Evolutionary conservation across 2,113 vertebrate genomes (phyloP), one percentile per base, ranked within the genome.

Genomic region (Prinia subflava): DNA sequence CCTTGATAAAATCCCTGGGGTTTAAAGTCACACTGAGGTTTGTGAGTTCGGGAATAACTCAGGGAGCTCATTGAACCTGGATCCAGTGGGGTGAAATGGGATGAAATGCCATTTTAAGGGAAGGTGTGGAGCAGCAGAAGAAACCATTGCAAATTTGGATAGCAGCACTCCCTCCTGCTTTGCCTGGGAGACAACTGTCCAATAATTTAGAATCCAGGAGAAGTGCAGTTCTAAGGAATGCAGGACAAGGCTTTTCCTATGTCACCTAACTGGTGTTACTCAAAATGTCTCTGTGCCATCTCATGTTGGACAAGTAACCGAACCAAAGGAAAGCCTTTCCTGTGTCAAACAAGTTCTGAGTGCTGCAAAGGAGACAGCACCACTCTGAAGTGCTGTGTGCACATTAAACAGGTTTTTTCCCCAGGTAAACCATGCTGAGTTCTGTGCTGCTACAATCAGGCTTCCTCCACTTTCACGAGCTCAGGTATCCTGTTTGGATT

Each of bases 371-470:
- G 46, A 44, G 37, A 7, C n/a, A 39, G 11, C 49, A 24, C 7
- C 22, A 17, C 69, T 75, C 25, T 18, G 79, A 74, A 93, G 64
- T 1, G 4, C 83, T 31, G 20, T 16, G 33, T 59, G 52, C 31
- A 56, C 63, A 50, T 27, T 39, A 24, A 80, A 65, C 33, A 62
- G 59, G 42, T 39, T 87, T 88, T 57, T 88, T 33, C 44, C 30
- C 70, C 12, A 35, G 25, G 41, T 28, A 22, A 79, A 47, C 63
- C 37, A 3, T 47, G 88, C 71, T 35, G 59, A 25, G 79, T 28
- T 86, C 83, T 83, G 63, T 30, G 41, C 86, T 80, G 93, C 75
- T 80, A 9, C 79, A 73, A 25, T 76, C 67, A 79, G 71, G 35
- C 50, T 69, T 46, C 49, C 68, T 42, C 12, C 67, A 59, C 30